Percentiles rank a stretch among this genome's conserved stretches.
These are phyloP conservation scores for Brachypodius melanocephalos DNA, from an alignment of 2,113 vertebrate species.

Conservation along the genomic window DNA sequence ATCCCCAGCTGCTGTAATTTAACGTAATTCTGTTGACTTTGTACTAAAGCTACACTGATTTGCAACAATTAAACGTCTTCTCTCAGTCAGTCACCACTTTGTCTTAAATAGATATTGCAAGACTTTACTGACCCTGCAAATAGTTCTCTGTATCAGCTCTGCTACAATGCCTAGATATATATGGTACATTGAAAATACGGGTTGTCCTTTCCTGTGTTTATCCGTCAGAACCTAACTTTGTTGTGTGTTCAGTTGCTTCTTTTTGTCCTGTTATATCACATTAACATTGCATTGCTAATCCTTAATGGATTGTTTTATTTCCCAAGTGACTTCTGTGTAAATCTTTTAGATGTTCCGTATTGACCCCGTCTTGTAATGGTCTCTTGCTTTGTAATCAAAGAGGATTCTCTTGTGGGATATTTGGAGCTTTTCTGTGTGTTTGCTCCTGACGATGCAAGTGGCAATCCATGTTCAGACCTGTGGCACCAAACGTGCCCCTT, in stretches of 20 bases:
- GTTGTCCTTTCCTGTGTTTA: not conserved
- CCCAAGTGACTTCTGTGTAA: not conserved
- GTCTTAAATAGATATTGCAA: not conserved
- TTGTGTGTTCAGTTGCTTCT: constrained; percentile 8
- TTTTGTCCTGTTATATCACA: not conserved
- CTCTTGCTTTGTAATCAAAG: not conserved
- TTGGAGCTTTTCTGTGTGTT: not conserved
- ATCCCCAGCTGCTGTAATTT: not conserved
- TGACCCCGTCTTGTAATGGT: not conserved
- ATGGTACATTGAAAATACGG: not conserved
- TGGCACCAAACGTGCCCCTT: not conserved
- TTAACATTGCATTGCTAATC: not conserved
- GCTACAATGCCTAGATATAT: not conserved
- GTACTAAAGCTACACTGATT: not conserved
- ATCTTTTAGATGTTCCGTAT: not conserved
- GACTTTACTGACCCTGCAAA: not conserved
- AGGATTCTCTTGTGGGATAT: not conserved
- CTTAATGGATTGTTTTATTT: not conserved
- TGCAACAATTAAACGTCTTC: not conserved
- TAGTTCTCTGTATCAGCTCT: not conserved
- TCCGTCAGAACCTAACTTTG: not conserved
- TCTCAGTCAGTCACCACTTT: not conserved
- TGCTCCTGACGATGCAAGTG: not conserved
- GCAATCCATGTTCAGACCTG: not conserved
- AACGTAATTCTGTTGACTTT: not conserved